Evolutionary conservation across 2,113 vertebrate species (phyloP), one percentile per base, ranked within the genome.

Genomic region (Excalfactoria chinensis): DNA sequence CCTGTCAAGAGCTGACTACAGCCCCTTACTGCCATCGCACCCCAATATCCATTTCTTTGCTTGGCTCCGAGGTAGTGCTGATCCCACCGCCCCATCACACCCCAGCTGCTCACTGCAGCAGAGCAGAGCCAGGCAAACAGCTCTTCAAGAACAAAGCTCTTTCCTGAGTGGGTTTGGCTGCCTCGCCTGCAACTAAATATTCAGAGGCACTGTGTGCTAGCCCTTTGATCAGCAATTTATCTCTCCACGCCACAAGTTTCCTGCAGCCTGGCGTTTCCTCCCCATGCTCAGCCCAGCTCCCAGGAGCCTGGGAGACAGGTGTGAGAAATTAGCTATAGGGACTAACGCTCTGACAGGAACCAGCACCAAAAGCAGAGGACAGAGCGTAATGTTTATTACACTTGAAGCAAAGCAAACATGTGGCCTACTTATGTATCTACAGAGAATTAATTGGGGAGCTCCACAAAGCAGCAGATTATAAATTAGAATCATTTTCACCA

Each of bases 401-500:
- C 96, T 95, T 96, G 97, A 97, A 97, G 97, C 97, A 97, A 97
- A 97, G 96, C 96, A 97, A 98, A 98, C 97, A 97, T 88, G 93
- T 96, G 88, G 97, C 97, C 97, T 98, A 97, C 97, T 98, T 98
- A 97, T 90, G 95, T 97, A 97, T 97, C 97, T 97, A 92, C 92
- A 97, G 97, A 97, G 97, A 98, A 98, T 97, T 98, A 98, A 98
- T 96, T 97, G 97, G 95, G 92, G 94, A 97, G 97, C 92, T 86
- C 95, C 97, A 94, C 95, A 97, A 97, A 97, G 97, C 95, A 97
- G 96, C 96, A 97, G 97, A 98, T 97, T 98, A 97, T 97, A 98
- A 98, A 98, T 97, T 97, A 98, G 97, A 97, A 97, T 97, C 86
- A 95, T 98, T 98, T 97, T 97, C 97, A 87, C 94, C 96, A 97